Conservation (phyloP, 2,797 vertebrate species). For the Trachops cirrhosus region DNA sequence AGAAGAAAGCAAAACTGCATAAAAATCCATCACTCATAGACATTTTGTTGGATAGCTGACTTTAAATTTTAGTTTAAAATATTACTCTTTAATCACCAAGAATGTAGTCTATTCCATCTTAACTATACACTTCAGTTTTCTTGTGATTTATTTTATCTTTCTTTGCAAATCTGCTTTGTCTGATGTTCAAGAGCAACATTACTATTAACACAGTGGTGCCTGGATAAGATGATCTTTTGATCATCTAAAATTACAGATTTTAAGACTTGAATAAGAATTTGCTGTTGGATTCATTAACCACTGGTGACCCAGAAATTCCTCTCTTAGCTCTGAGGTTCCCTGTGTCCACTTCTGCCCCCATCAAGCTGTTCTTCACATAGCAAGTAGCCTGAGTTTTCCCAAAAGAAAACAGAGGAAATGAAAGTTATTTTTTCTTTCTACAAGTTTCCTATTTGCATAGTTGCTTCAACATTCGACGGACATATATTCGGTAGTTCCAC, state of each 20-base stretch:
- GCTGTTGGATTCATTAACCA: neutral
- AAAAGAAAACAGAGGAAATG: conserved; percentile 15
- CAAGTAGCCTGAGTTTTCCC: neutral
- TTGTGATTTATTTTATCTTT: neutral
- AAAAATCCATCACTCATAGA: neutral
- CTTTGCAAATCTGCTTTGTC: conserved; percentile 30
- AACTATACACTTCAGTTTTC: conserved; percentile 7
- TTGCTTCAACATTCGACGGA: conserved; percentile 1
- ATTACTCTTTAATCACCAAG: conserved; percentile 13
- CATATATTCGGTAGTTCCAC: neutral
- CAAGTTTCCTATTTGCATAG: conserved; percentile 32
- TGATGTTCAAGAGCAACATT: conserved; percentile 19
- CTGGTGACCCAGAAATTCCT: neutral
- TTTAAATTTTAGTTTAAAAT: conserved; percentile 37
- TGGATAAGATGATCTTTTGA: neutral
- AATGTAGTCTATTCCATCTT: neutral
- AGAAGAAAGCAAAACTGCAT: conserved; percentile 8
- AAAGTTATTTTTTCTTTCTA: neutral
- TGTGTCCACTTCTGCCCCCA: neutral
- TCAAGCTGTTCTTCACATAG: neutral
- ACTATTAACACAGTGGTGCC: neutral
- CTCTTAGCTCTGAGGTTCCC: neutral
- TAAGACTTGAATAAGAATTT: conserved; percentile 42
- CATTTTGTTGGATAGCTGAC: neutral
- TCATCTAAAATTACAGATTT: conserved; percentile 5